Percentiles rank a stretch among this genome's conserved stretches.
Conservation (phyloP, 1,140 invertebrate species). For the Apis florea region DNA sequence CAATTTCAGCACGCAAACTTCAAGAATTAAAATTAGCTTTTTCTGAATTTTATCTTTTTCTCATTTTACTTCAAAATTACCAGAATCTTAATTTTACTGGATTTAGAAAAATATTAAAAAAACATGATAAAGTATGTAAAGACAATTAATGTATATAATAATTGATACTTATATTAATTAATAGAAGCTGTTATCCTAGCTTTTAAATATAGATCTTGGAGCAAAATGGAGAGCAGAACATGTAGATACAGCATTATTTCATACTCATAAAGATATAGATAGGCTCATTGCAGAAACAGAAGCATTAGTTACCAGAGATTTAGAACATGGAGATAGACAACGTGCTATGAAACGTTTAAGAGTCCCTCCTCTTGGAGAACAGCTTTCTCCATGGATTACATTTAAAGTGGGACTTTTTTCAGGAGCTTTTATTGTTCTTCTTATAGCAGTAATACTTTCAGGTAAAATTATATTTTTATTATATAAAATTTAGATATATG, state of each 20-base stretch:
- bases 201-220: constrained; percentile 82
- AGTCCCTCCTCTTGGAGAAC: constrained; percentile 92
- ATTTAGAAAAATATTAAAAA: constrained; percentile 96
- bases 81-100: constrained; percentile 94
- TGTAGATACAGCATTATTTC: constrained; percentile 91
- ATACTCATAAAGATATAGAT: constrained; percentile 93
- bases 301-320: constrained; percentile 88
- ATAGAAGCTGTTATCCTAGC: constrained; percentile 66
- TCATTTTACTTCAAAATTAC: constrained; percentile 89
- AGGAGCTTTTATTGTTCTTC: constrained; percentile 89
- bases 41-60: constrained; percentile 94
- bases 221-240: constrained; percentile 88
- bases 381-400: constrained; percentile 91
- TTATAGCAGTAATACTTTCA: constrained; percentile 87
- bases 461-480: constrained; percentile 76
- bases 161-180: neutral
- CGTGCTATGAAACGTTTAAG: constrained; percentile 93
- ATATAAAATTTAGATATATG: too few species aligned
- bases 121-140: constrained; percentile 92
- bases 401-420: constrained; percentile 92
- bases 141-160: neutral
- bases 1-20: constrained; percentile 84
- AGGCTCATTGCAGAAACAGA: constrained; percentile 93
- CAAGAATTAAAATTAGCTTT: constrained; percentile 95
- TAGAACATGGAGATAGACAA: constrained; percentile 91